Evolutionary conservation across 2,888 invertebrate species (phyloP).

Genomic region (Horisme vitalbata): DNA sequence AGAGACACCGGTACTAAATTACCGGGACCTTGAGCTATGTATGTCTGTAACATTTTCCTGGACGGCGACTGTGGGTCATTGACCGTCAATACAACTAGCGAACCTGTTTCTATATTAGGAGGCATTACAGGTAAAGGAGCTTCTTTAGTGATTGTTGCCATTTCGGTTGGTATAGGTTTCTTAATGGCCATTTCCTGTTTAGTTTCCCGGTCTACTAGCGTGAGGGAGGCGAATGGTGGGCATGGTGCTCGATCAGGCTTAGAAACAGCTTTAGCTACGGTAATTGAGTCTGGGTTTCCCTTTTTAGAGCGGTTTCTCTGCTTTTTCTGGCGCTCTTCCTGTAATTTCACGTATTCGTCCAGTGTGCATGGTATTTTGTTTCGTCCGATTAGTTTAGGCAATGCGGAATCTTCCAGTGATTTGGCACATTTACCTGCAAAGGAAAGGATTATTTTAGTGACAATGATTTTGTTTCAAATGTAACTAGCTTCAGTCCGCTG

Average conservation of each 20-base stretch:
- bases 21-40: constrained; percentile 62
- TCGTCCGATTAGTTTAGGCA: constrained; percentile 1
- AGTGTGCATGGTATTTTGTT: constrained; percentile 5
- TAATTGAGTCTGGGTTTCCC: neutral
- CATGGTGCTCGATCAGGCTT: neutral
- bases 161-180: constrained; percentile 2
- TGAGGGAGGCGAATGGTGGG: constrained; percentile 10
- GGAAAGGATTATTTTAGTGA: neutral
- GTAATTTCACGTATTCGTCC: constrained; percentile 16
- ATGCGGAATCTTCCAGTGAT: constrained; percentile 8
- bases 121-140: constrained; percentile 38
- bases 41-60: constrained; percentile 73
- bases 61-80: constrained; percentile 68
- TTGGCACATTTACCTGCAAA: constrained; percentile 12
- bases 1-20: constrained; percentile 63
- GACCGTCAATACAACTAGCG: constrained; percentile 69
- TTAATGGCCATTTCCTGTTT: too few species aligned
- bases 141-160: constrained; percentile 9
- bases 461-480: too few species aligned
- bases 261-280: neutral
- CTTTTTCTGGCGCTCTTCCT: constrained; percentile 1
- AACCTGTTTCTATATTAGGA: constrained; percentile 65
- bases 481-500: too few species aligned
- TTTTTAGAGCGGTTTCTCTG: neutral
- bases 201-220: neutral